Percentiles rank a stretch among this genome's conserved stretches.
These are phyloP conservation scores for Heliocidaris erythrogramma DNA, from an alignment of 35 echinoderm and acorn worm species.

Conservation along the genomic window DNA sequence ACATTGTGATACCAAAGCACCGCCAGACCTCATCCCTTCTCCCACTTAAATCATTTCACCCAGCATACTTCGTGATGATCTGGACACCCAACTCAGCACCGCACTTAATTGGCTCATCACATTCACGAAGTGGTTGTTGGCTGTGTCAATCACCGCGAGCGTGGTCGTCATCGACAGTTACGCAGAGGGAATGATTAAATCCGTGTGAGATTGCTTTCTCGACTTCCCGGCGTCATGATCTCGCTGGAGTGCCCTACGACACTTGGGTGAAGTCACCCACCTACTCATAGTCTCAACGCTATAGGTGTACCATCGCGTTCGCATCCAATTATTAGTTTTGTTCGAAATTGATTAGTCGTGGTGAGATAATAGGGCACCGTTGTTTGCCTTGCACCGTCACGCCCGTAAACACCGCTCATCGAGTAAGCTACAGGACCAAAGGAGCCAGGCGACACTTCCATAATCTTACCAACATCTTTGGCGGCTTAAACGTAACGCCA, in stretches of 20 bases:
- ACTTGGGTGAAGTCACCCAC: neutral
- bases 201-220: slow-evolving; percentile 9
- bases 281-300: neutral
- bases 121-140: neutral
- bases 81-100: neutral
- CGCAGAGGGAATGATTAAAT: neutral
- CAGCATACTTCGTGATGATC: neutral
- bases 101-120: slow-evolving; percentile 2
- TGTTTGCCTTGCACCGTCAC: neutral
- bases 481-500: neutral
- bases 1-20: neutral
- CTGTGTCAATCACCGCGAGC: neutral
- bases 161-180: neutral
- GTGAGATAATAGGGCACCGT: neutral
- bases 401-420: neutral
- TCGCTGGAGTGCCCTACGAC: neutral
- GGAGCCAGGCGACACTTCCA: neutral
- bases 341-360: neutral
- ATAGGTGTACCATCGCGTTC: neutral
- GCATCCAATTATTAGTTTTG: neutral
- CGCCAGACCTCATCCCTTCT: neutral
- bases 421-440: neutral
- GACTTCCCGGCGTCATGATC: neutral
- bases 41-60: neutral
- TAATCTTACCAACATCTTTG: neutral